Evolutionary conservation across 2,113 vertebrate genomes (phyloP), one percentile per base, ranked within the genome.

Genomic region (Saguinus imperator): DNA sequence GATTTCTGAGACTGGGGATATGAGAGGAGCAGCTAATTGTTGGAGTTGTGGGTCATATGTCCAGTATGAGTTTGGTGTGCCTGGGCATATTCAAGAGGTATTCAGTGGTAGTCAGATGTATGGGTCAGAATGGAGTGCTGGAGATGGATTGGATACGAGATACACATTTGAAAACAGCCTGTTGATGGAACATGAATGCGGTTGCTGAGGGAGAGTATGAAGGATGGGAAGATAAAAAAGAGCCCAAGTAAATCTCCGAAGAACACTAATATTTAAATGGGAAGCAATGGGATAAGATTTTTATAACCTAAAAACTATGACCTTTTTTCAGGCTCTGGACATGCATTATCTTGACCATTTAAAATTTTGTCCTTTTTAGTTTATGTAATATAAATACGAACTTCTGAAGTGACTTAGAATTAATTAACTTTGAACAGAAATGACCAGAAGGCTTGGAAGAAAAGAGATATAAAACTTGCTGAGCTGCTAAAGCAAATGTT

Each of bases 401-500:
- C 43, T 77, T 73, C 52, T 93, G 75, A 95, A 73, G 73, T 80
- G 61, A 75, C 27, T 70, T 50, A 91, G 52, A 82, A 82, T 76
- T 87, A 68, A 76, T 92, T 81, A 75, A 58, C 50, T 32, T 87
- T 94, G n/a, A 66, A 68, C 16, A 79, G 90, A 93, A 87, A 37
- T 87, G 23, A 73, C 17, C 61, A 81, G 75, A 64, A 87, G 23
- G 21, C 81, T 86, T 77, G 23, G 79, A 86, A 52, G 37, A 87
- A 90, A 94, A 93, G 52, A 76, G 2, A 52, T n/a, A 58, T 66
- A 75, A 85, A 92, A 92, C 14, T 37, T 86, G 52, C 48, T 77
- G 58, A 94, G 27, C 35, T 92, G 52, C 79, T 73, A 85, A 79
- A 85, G 72, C 23, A 94, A 92, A 96, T 80, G 52, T 76, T 89